Percentiles rank a stretch among this genome's conserved stretches.
phyloP scores from a whole-genome alignment of 53 echinoderm and acorn worm species.

The Zoroaster sp. region DNA sequence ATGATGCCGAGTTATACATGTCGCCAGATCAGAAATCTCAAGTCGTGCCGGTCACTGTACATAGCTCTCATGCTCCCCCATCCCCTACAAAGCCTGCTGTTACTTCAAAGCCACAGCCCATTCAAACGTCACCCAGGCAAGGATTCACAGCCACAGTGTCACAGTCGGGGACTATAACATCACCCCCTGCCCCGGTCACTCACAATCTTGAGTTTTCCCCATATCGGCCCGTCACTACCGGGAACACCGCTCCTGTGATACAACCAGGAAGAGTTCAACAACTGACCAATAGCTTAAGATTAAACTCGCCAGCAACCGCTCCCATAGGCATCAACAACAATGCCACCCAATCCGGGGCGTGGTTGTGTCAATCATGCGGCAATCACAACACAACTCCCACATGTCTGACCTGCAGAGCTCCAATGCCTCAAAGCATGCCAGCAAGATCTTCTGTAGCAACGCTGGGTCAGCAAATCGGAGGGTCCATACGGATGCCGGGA shows the following conservation, averaged over 20 bases:
- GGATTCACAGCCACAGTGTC: background rate
- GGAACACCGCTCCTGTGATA: background rate
- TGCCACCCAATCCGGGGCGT: background rate
- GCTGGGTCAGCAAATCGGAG: background rate
- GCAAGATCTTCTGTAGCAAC: background rate
- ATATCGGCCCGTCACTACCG: background rate
- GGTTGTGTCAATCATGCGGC: background rate
- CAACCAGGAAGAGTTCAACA: conserved; percentile 17
- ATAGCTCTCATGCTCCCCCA: background rate
- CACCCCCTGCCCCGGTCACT: background rate
- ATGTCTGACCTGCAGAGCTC: background rate
- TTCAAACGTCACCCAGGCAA: background rate
- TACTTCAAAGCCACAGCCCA: background rate
- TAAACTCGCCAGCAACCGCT: background rate
- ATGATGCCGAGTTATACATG: background rate
- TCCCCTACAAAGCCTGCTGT: background rate
- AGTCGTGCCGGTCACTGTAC: background rate
- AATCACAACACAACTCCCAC: background rate
- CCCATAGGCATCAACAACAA: background rate
- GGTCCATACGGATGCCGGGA: background rate
- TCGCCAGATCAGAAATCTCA: background rate
- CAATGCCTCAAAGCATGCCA: background rate
- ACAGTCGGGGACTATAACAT: background rate
- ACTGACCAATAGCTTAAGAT: background rate
- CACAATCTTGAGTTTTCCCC: background rate